Base-by-base conservation (phyloP, 2,888 invertebrate species). In the Cotesia congregata region DNA sequence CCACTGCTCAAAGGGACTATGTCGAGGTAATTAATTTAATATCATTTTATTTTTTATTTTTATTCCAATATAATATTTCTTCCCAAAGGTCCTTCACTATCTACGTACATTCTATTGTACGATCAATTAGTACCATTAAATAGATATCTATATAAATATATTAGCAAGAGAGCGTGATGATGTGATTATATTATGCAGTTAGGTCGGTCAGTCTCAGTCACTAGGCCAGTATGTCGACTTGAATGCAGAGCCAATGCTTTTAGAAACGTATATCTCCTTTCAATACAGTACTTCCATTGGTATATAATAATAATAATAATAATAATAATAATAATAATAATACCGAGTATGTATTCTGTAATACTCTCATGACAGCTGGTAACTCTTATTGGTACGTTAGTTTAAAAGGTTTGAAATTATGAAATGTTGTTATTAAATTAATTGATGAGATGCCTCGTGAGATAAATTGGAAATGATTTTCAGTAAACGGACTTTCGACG, bases 1-100 rank as follows among this genome's bases (percentile, higher is more conserved):
- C 92, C 92, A 83, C 88, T 92, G 83, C 90, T 92, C 85, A 92
- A 92, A 90, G 92, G 92, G 86, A 92, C 91, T 79, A 89, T 92
- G 85, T 91, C 91, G 85, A 92, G 92, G 92, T 92, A 86, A 88
- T 89, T 74, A 67, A 38, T 62, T 7, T 0, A 9, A 40, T 62
- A n/a, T 38, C 6, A 38, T 73, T 50, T 9, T 1, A 9, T 50
- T 2, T 12, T 12, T 50, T 50, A 4, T 50, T 50, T 4, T 50
- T 50, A 50, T 9, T 50, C 50, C 7, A 50, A 12, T 50, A 7
- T 50, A 3, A 12, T 12, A 30, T 30, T 30, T 30, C 30, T 30
- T 30, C 30, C 30, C 30, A 30, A 30, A 30, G 30, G 30, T 30
- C 30, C 30, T 30, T 30, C 30, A 30, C 30, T 30, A 30, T 30